A percentile compares a stretch with the other conserved stretches of the same genome.
Evolutionary conservation across 2,113 vertebrate genomes (phyloP).

Genomic region (Onychorhynchus coronatus): DNA sequence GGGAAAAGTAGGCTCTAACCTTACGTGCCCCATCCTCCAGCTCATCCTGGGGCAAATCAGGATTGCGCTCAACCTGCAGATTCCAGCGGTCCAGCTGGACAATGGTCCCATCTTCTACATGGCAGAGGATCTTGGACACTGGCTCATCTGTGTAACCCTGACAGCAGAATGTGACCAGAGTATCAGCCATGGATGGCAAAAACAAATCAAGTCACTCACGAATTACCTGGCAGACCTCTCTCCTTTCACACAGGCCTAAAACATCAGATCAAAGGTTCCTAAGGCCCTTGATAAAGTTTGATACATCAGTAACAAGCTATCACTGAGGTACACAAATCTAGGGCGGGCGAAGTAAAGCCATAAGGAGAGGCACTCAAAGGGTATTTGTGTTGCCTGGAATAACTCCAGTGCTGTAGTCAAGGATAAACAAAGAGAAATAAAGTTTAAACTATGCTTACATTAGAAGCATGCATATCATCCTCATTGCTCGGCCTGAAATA

Average conservation of each 20-base stretch:
- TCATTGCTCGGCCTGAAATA: background rate
- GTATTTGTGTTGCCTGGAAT: background rate
- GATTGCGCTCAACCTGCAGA: constrained; percentile 81
- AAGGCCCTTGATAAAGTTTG: background rate
- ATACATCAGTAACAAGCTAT: background rate
- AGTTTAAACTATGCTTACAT: background rate
- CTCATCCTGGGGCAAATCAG: constrained; percentile 78
- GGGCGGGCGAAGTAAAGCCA: background rate
- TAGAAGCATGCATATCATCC: background rate
- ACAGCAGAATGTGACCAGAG: background rate
- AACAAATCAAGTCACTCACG: background rate
- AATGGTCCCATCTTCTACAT: constrained; percentile 83
- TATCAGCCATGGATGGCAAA: background rate
- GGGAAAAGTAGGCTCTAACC: constrained; percentile 59
- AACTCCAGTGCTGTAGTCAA: background rate
- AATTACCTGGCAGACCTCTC: background rate
- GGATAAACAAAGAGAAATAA: background rate
- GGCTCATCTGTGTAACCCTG: constrained; percentile 85
- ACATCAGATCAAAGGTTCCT: background rate
- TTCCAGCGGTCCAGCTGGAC: constrained; percentile 86
- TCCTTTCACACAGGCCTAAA: background rate
- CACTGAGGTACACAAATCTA: background rate
- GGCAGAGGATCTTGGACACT: constrained; percentile 83
- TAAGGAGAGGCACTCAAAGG: background rate
- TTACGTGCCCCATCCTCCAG: constrained; percentile 81